A percentile compares a stretch with the other conserved stretches of the same genome.
Conservation (phyloP, 2,888 invertebrate species). For the Melanostoma scalare region DNA sequence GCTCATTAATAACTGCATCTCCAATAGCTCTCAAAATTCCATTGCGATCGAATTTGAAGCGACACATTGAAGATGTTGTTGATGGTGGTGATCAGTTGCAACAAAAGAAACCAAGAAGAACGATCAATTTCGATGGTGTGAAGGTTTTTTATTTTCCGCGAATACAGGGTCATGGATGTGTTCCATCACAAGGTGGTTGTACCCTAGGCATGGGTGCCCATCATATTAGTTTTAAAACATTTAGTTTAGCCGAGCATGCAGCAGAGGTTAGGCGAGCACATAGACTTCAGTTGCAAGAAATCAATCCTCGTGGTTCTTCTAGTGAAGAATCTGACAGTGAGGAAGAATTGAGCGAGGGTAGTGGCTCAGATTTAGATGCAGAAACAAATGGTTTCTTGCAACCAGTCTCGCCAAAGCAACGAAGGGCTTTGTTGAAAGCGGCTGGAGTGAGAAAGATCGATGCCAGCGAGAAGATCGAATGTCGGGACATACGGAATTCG, state of each 20-base stretch:
- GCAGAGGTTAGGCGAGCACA: constrained; percentile 93
- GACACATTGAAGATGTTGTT: constrained; percentile 82
- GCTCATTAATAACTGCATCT: constrained; percentile 37
- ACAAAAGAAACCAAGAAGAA: constrained; percentile 87
- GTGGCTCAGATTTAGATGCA: constrained; percentile 92
- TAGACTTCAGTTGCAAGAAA: constrained; percentile 87
- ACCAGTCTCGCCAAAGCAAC: constrained; percentile 95
- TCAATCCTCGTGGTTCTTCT: constrained; percentile 83
- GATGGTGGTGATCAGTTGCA: constrained; percentile 77
- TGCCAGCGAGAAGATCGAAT: constrained; percentile 95
- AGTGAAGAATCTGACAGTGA: constrained; percentile 93
- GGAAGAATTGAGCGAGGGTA: constrained; percentile 90
- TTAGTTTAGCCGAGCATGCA: constrained; percentile 94
- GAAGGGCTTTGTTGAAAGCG: constrained; percentile 93
- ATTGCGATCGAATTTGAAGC: constrained; percentile 87
- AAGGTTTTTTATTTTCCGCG: constrained; percentile 97
- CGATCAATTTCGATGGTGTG: constrained; percentile 94
- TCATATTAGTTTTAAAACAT: constrained; percentile 87
- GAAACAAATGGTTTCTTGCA: constrained; percentile 95
- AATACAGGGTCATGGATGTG: constrained; percentile 95
- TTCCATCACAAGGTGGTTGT: constrained; percentile 94
- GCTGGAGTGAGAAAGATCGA: constrained; percentile 97
- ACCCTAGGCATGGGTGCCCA: constrained; percentile 95
- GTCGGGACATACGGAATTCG: constrained; percentile 94
- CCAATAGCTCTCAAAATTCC: constrained; percentile 68